phyloP scores from a whole-genome alignment of 2,797 vertebrate genomes.

The Onychomys arenicola region DNA sequence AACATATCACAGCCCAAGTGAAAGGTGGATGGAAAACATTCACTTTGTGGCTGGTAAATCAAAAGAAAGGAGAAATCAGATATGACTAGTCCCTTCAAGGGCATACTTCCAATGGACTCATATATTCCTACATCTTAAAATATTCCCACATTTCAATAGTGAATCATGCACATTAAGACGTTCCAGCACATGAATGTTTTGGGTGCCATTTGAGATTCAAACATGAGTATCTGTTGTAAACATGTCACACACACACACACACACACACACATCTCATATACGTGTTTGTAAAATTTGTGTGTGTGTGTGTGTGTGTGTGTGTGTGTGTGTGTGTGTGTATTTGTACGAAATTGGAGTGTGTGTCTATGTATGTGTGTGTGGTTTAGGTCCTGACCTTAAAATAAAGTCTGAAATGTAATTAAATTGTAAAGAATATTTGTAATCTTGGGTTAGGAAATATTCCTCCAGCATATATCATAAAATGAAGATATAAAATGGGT shows the following conservation, averaged over 20 bases:
- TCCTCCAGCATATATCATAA: not conserved
- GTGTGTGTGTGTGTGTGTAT: too few relatives aligned
- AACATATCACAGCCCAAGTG: not conserved
- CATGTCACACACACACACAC: not conserved
- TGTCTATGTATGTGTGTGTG: not conserved
- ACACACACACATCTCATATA: not conserved
- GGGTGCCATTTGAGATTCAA: not conserved
- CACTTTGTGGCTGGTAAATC: not conserved
- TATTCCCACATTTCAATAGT: not conserved
- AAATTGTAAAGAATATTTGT: not conserved
- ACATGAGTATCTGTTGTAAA: not conserved
- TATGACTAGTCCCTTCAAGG: too few relatives aligned
- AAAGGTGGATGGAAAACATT: not conserved
- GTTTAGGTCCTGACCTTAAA: not conserved
- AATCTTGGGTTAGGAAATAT: not conserved
- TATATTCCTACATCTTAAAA: too few relatives aligned
- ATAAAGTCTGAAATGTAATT: not conserved
- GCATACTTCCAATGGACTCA: not conserved
- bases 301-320: too few relatives aligned
- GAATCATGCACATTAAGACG: not conserved
- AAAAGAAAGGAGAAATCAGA: not conserved
- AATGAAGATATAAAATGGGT: not conserved
- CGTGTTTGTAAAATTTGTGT: too few relatives aligned
- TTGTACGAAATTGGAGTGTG: too few relatives aligned
- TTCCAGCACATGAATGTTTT: not conserved